phyloP scores from a whole-genome alignment of 2,888 invertebrate genomes.

The Callosobruchus maculatus region DNA sequence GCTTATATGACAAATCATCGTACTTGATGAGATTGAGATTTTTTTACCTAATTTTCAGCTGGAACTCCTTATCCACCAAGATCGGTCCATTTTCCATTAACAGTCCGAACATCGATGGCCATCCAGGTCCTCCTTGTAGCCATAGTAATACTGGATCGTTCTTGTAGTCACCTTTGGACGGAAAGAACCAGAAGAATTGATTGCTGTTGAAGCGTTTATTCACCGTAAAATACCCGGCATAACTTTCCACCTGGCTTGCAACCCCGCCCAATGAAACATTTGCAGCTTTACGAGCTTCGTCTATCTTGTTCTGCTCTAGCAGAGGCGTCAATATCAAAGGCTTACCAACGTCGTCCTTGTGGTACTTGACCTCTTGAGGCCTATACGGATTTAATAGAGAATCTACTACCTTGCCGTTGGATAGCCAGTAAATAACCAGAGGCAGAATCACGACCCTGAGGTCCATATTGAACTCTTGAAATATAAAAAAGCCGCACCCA shows the following conservation, averaged over 20 bases:
- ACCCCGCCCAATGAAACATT: conserved; percentile 53
- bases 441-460: neutral
- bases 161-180: conserved; percentile 53
- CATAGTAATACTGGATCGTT: conserved; percentile 70
- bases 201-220: conserved; percentile 70
- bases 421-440: neutral
- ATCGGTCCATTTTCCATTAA: conserved; percentile 81
- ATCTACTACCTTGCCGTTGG: neutral
- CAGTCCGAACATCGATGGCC: conserved; percentile 69
- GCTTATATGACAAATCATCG: too few species aligned
- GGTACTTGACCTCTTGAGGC: neutral
- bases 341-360: conserved; percentile 37
- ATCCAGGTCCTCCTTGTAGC: conserved; percentile 81
- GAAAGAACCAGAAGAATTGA: conserved; percentile 87
- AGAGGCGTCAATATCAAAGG: conserved; percentile 70
- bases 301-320: conserved; percentile 62
- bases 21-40: too few species aligned
- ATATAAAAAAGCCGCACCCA: too few species aligned
- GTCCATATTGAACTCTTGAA: neutral
- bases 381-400: neutral
- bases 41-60: neutral
- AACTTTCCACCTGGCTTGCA: conserved; percentile 58
- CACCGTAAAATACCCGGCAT: conserved; percentile 76
- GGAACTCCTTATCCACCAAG: conserved; percentile 37
- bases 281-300: conserved; percentile 56